phyloP scores from a whole-genome alignment of 1,140 invertebrate species.

The Panagrolaimus sp. region DNA sequence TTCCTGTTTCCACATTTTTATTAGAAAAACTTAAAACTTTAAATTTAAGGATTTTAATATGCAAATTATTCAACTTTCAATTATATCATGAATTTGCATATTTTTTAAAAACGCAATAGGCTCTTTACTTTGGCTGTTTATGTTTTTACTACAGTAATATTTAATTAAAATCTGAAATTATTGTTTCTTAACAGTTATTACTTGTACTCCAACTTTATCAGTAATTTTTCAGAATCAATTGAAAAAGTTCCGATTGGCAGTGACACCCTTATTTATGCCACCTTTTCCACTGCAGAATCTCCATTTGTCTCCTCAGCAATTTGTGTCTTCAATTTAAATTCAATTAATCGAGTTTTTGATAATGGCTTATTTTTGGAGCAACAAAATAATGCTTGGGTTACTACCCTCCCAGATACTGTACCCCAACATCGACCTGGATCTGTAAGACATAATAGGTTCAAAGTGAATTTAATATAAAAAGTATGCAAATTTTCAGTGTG shows the following conservation, averaged over 20 bases:
- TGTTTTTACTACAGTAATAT: no score
- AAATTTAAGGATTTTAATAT: no score
- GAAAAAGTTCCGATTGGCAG: conserved; percentile 76
- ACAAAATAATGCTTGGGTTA: conserved; percentile 81
- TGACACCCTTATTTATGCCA: conserved; percentile 81
- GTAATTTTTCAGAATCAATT: conserved; percentile 71
- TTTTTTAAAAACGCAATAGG: no score
- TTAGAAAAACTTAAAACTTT: no score
- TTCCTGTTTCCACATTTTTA: no score
- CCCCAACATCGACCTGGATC: conserved; percentile 81
- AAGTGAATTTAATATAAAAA: no score
- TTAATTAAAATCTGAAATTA: no score
- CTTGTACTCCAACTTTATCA: not conserved
- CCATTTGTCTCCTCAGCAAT: conserved; percentile 80
- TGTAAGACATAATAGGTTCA: not conserved
- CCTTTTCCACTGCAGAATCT: conserved; percentile 73
- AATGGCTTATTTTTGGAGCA: conserved; percentile 89
- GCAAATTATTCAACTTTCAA: no score
- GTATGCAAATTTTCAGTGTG: conserved; percentile 33
- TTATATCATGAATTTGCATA: no score
- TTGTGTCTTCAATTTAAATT: conserved; percentile 80
- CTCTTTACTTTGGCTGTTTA: no score
- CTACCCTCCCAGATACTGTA: conserved; percentile 76
- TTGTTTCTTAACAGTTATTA: no score
- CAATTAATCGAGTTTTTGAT: conserved; percentile 80